Conservation (phyloP, 1,140 invertebrate genomes). For the Micrasema longulum region DNA sequence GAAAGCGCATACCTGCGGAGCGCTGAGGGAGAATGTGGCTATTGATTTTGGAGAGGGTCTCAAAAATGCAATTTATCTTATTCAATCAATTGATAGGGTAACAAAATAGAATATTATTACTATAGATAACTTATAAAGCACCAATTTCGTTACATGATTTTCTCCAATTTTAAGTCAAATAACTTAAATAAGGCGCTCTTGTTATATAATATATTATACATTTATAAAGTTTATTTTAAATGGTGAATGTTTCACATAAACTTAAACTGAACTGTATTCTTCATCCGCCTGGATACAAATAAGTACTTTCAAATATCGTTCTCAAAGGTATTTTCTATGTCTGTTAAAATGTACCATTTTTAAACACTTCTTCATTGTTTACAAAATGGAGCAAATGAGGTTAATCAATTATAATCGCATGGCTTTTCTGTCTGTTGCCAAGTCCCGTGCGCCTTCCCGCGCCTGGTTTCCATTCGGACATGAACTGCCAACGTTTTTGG, state of each 20-base stretch:
- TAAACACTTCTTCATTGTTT: no score
- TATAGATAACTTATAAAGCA: no score
- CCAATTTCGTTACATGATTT: slow-evolving; percentile 23
- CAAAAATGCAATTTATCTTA: slow-evolving; percentile 55
- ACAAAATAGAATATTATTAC: slow-evolving; percentile 14
- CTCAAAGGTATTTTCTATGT: no score
- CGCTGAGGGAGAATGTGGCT: background rate
- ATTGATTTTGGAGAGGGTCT: slow-evolving; percentile 24
- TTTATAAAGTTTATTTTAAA: background rate
- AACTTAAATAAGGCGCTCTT: slow-evolving; percentile 51
- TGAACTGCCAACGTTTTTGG: no score
- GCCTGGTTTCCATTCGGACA: no score
- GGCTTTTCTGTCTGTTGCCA: no score
- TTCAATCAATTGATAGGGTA: slow-evolving; percentile 52
- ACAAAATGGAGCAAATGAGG: no score
- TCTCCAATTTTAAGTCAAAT: slow-evolving; percentile 52
- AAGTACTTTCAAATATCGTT: no score
- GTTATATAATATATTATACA: background rate
- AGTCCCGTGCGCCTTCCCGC: no score
- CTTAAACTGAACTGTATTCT: background rate
- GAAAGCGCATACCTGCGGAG: background rate
- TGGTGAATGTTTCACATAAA: background rate
- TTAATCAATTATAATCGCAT: no score
- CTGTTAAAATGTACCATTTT: no score
- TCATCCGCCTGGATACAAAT: background rate